phyloP scores from a whole-genome alignment of 2,888 invertebrate species.

The Tridacna gigas region DNA sequence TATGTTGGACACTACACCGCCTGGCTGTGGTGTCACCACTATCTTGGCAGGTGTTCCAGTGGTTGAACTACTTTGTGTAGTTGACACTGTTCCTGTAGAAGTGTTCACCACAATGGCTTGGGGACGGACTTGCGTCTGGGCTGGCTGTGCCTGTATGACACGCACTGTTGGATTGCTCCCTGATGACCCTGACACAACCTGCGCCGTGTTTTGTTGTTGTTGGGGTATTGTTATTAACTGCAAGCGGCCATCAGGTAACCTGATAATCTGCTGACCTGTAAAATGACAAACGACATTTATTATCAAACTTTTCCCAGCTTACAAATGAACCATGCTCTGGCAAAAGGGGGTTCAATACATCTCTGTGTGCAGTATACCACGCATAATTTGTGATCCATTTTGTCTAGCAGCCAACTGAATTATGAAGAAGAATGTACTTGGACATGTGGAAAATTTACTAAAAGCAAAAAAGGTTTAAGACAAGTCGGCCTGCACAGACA shows the following conservation, averaged over 20 bases:
- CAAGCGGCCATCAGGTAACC: slow-evolving; percentile 96
- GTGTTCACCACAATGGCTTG: slow-evolving; percentile 61
- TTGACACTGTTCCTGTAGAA: slow-evolving; percentile 44
- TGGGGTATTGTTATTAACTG: slow-evolving; percentile 89
- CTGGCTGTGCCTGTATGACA: slow-evolving; percentile 41
- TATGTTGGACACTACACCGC: slow-evolving; percentile 17
- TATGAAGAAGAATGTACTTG: too few species aligned
- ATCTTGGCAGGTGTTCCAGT: slow-evolving; percentile 60
- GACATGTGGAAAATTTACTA: too few species aligned
- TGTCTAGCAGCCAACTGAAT: too few species aligned
- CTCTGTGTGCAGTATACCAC: too few species aligned
- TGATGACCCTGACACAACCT: slow-evolving; percentile 36
- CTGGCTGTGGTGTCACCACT: slow-evolving; percentile 55
- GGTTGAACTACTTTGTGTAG: slow-evolving; percentile 26
- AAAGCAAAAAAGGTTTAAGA: too few species aligned
- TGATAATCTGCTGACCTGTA: slow-evolving; percentile 92
- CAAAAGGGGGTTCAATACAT: too few species aligned
- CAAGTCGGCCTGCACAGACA: too few species aligned
- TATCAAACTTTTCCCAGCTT: too few species aligned
- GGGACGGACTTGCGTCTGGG: slow-evolving; percentile 44
- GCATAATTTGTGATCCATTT: too few species aligned
- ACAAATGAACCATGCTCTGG: too few species aligned
- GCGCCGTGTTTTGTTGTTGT: slow-evolving; percentile 42
- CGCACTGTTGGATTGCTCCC: slow-evolving; percentile 32
- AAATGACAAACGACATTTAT: too few species aligned